These are phyloP conservation scores for Arctia plantaginis DNA, from an alignment of 2,888 invertebrate species.

Conservation along the genomic window DNA sequence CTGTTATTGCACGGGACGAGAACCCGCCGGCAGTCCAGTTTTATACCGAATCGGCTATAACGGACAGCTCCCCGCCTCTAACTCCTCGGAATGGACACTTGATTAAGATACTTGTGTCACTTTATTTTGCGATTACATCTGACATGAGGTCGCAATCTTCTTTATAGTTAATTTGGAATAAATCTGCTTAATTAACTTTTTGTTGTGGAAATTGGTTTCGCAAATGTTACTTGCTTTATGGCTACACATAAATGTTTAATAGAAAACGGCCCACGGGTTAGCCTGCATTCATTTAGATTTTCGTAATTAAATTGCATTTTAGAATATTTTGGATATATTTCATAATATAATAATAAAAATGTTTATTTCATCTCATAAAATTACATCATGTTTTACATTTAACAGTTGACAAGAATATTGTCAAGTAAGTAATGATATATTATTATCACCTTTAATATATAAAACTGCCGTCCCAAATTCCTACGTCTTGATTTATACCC, in stretches of 20 bases:
- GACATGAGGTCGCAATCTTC: constrained; percentile 75
- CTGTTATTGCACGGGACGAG: constrained; percentile 78
- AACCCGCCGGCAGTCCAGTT: constrained; percentile 72
- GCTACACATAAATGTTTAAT: not conserved
- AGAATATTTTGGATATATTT: too few species aligned
- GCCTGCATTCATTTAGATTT: not conserved
- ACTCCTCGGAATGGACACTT: constrained; percentile 81
- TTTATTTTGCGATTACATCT: constrained; percentile 83
- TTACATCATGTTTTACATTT: too few species aligned
- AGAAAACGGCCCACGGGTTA: not conserved
- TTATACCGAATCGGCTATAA: constrained; percentile 78
- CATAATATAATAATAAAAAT: too few species aligned
- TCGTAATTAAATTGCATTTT: not conserved
- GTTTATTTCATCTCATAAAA: too few species aligned
- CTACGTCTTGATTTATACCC: too few species aligned
- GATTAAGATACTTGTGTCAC: constrained; percentile 84
- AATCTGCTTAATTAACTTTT: constrained; percentile 63
- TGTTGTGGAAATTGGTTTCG: constrained; percentile 35
- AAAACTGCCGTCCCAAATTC: too few species aligned
- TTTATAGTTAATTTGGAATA: constrained; percentile 76
- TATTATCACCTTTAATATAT: too few species aligned
- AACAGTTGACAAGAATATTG: too few species aligned
- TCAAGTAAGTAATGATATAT: too few species aligned
- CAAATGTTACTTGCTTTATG: constrained; percentile 28
- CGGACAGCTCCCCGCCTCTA: constrained; percentile 74